Percentiles rank a stretch among this genome's conserved stretches.
Evolutionary conservation across 2,888 invertebrate genomes (phyloP).

Genomic region (Trileptium ribeirensis): DNA sequence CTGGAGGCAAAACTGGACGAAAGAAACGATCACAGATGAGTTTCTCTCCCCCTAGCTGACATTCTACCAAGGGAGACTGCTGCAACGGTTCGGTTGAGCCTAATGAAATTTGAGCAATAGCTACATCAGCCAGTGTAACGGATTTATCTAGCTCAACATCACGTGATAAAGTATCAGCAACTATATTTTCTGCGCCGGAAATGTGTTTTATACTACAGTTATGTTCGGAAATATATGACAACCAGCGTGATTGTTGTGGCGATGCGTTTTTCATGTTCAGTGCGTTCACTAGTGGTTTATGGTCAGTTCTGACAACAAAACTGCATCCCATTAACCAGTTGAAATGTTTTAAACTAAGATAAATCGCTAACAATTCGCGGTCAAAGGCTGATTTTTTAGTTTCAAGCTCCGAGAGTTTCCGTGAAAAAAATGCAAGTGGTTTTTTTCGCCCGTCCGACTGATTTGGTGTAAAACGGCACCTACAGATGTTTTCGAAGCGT

Average conservation of each 20-base stretch:
- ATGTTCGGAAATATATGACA: neutral
- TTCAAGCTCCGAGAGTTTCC: neutral
- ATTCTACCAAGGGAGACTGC: neutral
- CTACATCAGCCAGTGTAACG: neutral
- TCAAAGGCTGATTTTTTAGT: constrained; percentile 8
- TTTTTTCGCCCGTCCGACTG: neutral
- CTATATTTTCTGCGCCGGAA: neutral
- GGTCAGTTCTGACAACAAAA: neutral
- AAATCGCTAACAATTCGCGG: constrained; percentile 11
- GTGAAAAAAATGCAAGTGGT: constrained; percentile 5
- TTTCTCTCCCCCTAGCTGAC: neutral
- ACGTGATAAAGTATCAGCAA: neutral
- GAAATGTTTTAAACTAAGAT: neutral
- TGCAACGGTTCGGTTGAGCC: no score
- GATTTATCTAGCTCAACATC: neutral
- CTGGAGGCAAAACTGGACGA: neutral
- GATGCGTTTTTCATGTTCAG: neutral
- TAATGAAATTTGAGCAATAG: no score
- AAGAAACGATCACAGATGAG: neutral
- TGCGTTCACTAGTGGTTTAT: neutral
- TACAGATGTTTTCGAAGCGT: neutral
- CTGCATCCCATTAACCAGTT: neutral
- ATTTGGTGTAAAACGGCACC: constrained; percentile 9
- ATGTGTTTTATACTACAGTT: neutral
- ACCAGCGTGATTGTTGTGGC: neutral